A percentile compares a stretch with the other conserved stretches of the same genome.
These are phyloP conservation scores for Monoplex corrugatus DNA, from an alignment of 2,888 invertebrate species.

Conservation along the genomic window DNA sequence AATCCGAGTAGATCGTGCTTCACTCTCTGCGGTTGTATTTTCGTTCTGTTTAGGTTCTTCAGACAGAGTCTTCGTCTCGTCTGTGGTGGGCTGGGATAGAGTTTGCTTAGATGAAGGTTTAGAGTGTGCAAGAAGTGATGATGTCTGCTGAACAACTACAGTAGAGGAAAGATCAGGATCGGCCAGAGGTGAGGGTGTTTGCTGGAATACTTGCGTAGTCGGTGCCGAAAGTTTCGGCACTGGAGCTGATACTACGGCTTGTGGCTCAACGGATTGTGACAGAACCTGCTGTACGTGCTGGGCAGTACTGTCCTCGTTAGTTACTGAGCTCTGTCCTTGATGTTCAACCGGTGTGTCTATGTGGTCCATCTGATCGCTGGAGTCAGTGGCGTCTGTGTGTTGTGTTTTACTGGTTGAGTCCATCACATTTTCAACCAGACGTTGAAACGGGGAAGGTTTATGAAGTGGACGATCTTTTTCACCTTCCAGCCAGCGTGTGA, in stretches of 20 bases:
- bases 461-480: slow-evolving; percentile 26
- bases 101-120: neutral
- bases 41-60: neutral
- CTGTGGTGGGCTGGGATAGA: neutral
- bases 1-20: neutral
- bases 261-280: neutral
- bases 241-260: neutral
- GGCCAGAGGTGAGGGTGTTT: neutral
- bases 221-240: neutral
- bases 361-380: neutral
- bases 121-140: neutral
- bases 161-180: no score
- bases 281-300: neutral
- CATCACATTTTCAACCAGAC: slow-evolving; percentile 43
- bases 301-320: neutral
- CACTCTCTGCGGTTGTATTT: neutral
- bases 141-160: neutral
- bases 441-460: slow-evolving; percentile 35
- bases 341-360: neutral
- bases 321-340: neutral
- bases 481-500: slow-evolving; percentile 40
- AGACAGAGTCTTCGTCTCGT: neutral
- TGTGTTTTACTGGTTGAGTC: neutral
- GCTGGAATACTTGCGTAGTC: neutral
- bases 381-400: neutral